These are phyloP conservation scores for Alces alces DNA, from an alignment of 2,113 vertebrate genomes.

Conservation along the genomic window DNA sequence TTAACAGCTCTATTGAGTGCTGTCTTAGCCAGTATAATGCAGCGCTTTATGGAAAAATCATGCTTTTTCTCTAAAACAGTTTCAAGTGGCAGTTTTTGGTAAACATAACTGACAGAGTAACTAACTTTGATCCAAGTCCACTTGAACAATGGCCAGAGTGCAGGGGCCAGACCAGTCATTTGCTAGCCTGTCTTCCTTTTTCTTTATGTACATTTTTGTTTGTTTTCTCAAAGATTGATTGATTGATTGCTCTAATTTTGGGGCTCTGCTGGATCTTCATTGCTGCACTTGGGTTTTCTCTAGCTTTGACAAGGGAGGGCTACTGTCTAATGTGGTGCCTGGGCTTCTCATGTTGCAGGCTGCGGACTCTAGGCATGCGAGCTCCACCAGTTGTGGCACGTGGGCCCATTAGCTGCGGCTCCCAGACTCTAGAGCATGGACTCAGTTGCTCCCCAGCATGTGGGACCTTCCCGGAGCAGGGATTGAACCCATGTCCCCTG, in stretches of 20 bases:
- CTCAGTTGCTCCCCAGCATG: neutral
- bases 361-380: neutral
- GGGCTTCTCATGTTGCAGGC: neutral
- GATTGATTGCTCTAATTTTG: neutral
- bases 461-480: neutral
- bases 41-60: neutral
- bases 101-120: neutral
- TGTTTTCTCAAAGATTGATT: neutral
- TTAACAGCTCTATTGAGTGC: neutral
- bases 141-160: neutral
- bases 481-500: neutral
- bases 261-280: neutral
- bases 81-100: neutral
- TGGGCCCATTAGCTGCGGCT: neutral
- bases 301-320: too few species aligned
- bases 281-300: neutral
- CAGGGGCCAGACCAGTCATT: neutral
- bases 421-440: neutral
- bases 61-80: neutral
- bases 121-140: neutral
- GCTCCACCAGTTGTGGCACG: neutral
- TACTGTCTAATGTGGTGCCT: neutral
- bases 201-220: neutral
- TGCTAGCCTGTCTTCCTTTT: neutral
- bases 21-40: neutral